A percentile compares a stretch with the other conserved stretches of the same genome.
Conservation (phyloP, 2,888 invertebrate genomes). For the Drosophila glabriapex region DNA sequence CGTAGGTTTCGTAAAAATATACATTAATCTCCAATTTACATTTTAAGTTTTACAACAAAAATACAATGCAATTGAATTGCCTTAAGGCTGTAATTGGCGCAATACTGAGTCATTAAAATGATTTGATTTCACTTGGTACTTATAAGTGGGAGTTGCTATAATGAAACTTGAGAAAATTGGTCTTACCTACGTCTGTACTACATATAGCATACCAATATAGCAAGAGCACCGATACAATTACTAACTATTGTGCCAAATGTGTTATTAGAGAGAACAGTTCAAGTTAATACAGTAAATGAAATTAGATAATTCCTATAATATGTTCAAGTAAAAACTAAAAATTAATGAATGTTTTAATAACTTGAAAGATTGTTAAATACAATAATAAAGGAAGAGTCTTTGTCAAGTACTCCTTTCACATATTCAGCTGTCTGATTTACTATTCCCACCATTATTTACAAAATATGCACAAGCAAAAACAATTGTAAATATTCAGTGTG, state of each 20-base stretch:
- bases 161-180: slow-evolving; percentile 27
- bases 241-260: neutral
- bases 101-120: slow-evolving; percentile 50
- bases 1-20: slow-evolving; percentile 69
- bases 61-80: slow-evolving; percentile 46
- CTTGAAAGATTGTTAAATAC: neutral
- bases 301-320: neutral
- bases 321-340: neutral
- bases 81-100: slow-evolving; percentile 51
- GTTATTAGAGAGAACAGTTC: slow-evolving; percentile 4
- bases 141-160: slow-evolving; percentile 42
- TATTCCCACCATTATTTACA: slow-evolving; percentile 27
- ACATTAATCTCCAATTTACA: slow-evolving; percentile 74
- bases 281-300: neutral
- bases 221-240: slow-evolving; percentile 1
- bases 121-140: slow-evolving; percentile 34
- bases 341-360: neutral
- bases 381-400: neutral
- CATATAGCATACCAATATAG: slow-evolving; percentile 5
- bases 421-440: slow-evolving; percentile 6
- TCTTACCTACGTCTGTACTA: slow-evolving; percentile 6
- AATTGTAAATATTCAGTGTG: slow-evolving; percentile 51
- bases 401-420: slow-evolving; percentile 4
- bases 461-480: slow-evolving; percentile 23
- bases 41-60: slow-evolving; percentile 46